Conservation (phyloP, 2,888 invertebrate species). For the Synergus itoensis region DNA sequence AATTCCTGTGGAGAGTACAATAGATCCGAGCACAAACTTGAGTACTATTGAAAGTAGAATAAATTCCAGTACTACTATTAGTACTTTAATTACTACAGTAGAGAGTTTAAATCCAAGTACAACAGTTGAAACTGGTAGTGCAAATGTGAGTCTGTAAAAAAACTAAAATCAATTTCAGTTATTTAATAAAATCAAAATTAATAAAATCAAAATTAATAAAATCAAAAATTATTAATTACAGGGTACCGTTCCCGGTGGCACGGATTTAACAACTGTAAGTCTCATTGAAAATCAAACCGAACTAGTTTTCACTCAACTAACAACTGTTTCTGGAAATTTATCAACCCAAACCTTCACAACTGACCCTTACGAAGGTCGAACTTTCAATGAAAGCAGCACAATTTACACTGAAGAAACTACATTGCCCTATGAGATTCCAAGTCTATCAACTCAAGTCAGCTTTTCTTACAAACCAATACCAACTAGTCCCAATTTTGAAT, state of each 20-base stretch:
- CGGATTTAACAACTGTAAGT: constrained; percentile 10
- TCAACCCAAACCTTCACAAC: constrained; percentile 14
- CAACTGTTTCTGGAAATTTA: constrained; percentile 20
- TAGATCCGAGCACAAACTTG: not conserved
- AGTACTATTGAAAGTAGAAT: not conserved
- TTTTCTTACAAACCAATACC: not conserved
- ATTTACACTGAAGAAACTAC: constrained; percentile 12
- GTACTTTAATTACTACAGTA: not conserved
- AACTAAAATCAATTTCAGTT: too few relatives aligned
- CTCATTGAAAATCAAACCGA: constrained; percentile 39
- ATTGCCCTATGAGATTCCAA: not conserved
- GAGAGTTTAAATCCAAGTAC: not conserved
- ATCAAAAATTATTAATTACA: not conserved
- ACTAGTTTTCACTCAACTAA: not conserved
- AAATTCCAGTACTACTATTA: not conserved
- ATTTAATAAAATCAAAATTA: too few relatives aligned
- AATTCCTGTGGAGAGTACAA: constrained; percentile 11
- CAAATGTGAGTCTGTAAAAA: not conserved
- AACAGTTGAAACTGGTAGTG: not conserved
- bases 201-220: too few relatives aligned
- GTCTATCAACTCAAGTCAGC: not conserved
- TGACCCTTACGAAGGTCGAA: not conserved
- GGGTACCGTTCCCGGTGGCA: not conserved
- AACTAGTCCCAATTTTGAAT: constrained; percentile 12
- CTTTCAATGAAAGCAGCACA: constrained; percentile 1